A percentile compares a stretch with the other conserved stretches of the same genome.
These are phyloP conservation scores for Betta splendens DNA, from an alignment of 2,797 vertebrate species.

Conservation along the genomic window DNA sequence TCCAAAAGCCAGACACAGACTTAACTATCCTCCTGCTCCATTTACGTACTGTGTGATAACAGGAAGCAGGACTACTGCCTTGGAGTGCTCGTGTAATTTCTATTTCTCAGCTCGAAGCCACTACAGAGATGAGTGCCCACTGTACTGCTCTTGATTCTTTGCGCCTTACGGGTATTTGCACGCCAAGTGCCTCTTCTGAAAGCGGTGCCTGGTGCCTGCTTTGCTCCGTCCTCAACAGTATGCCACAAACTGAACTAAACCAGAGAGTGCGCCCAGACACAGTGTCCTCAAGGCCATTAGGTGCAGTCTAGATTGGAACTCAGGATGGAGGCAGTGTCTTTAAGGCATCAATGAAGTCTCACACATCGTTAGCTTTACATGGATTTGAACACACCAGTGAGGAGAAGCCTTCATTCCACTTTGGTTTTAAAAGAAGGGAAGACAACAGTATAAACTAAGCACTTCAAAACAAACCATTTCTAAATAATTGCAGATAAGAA, in stretches of 20 bases:
- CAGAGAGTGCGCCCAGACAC: constrained; percentile 11
- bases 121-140: constrained; percentile 20
- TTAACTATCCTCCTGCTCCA: constrained; percentile 6
- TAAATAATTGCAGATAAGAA: not conserved
- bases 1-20: constrained; percentile 26
- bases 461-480: not conserved
- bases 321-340: not conserved
- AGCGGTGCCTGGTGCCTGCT: constrained; percentile 21
- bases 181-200: constrained; percentile 41
- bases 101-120: constrained; percentile 35
- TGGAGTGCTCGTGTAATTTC: constrained; percentile 27
- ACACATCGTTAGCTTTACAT: not conserved
- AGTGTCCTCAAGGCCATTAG: constrained; percentile 16
- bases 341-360: not conserved
- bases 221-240: constrained; percentile 22
- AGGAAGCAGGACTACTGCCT: constrained; percentile 10
- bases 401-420: not conserved
- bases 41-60: constrained; percentile 28
- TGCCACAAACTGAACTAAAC: constrained; percentile 22
- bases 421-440: not conserved
- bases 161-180: constrained; percentile 24
- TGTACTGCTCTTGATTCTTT: constrained; percentile 34
- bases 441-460: not conserved
- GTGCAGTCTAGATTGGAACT: constrained; percentile 19
- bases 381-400: not conserved